Evolutionary conservation across 2,797 vertebrate species (phyloP).

Genomic region (Dendrocincla tyrannina): DNA sequence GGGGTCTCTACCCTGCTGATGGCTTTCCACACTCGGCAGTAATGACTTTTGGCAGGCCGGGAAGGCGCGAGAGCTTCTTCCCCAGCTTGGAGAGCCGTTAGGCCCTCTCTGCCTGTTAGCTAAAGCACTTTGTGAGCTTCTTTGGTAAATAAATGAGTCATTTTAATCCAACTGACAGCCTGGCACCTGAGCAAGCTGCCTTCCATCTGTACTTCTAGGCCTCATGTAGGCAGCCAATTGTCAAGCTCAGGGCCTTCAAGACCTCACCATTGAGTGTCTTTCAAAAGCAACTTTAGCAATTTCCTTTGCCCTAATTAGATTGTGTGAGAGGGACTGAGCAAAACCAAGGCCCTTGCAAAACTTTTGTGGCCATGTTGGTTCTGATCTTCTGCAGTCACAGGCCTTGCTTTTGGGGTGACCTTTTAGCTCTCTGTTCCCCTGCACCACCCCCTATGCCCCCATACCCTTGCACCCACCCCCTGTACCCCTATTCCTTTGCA

Average conservation of each 20-base stretch:
- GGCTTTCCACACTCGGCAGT: slow-evolving; percentile 94
- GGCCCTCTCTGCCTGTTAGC: slow-evolving; percentile 86
- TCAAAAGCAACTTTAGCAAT: slow-evolving; percentile 74
- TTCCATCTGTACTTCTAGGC: slow-evolving; percentile 99
- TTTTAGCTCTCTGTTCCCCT: neutral
- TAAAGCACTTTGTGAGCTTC: slow-evolving; percentile 95
- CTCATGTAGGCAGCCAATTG: slow-evolving; percentile 92
- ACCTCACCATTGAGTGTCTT: slow-evolving; percentile 73
- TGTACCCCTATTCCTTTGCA: neutral
- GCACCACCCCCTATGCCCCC: neutral
- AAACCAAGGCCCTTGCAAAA: neutral
- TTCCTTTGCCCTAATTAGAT: slow-evolving; percentile 73
- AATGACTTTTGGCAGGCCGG: slow-evolving; percentile 98
- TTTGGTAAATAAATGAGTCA: slow-evolving; percentile 99
- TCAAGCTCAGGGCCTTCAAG: slow-evolving; percentile 82
- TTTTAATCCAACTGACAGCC: slow-evolving; percentile 99
- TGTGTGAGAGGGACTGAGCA: slow-evolving; percentile 11
- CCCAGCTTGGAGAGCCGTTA: slow-evolving; percentile 79
- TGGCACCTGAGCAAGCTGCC: slow-evolving; percentile 97
- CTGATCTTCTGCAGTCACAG: neutral
- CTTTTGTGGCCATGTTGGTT: neutral
- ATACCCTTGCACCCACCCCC: too few species aligned
- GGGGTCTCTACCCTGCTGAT: slow-evolving; percentile 94
- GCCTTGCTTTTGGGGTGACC: fast-evolving
- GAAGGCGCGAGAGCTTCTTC: slow-evolving; percentile 74